Evolutionary conservation across 2,113 vertebrate genomes (phyloP).

Genomic region (Hippolais icterina): DNA sequence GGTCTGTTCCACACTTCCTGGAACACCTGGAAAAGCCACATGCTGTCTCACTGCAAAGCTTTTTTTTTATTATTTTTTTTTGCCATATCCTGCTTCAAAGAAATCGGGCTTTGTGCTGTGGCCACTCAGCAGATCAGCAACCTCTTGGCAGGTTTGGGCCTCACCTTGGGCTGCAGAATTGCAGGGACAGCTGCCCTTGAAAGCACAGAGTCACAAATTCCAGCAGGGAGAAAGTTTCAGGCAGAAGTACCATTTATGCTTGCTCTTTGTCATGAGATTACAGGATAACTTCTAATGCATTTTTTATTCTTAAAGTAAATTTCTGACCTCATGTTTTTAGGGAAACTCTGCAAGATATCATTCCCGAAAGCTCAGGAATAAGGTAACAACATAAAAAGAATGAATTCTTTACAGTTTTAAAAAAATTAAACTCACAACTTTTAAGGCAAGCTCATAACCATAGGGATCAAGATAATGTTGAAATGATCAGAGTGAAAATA

Average conservation of each 20-base stretch:
- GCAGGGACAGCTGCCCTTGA: neutral
- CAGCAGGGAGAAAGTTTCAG: neutral
- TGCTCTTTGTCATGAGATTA: neutral
- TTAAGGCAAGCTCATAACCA: neutral
- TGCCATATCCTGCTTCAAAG: neutral
- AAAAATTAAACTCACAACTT: neutral
- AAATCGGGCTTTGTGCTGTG: neutral
- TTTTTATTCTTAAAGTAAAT: neutral
- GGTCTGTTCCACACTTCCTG: neutral
- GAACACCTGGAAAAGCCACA: neutral
- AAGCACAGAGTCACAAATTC: neutral
- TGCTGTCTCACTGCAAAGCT: neutral
- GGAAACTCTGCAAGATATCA: neutral
- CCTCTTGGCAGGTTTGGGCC: neutral
- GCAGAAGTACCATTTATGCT: neutral
- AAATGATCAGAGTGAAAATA: neutral
- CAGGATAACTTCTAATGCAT: neutral
- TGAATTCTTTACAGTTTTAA: neutral
- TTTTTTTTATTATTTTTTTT: neutral
- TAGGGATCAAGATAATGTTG: neutral
- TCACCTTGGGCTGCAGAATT: neutral
- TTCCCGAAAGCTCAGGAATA: neutral
- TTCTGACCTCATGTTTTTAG: neutral
- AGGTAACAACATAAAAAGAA: neutral
- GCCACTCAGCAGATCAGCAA: neutral